Evolutionary conservation across 2,888 invertebrate genomes (phyloP), one percentile per base, ranked within the genome.

Genomic region (Lithophane socia): DNA sequence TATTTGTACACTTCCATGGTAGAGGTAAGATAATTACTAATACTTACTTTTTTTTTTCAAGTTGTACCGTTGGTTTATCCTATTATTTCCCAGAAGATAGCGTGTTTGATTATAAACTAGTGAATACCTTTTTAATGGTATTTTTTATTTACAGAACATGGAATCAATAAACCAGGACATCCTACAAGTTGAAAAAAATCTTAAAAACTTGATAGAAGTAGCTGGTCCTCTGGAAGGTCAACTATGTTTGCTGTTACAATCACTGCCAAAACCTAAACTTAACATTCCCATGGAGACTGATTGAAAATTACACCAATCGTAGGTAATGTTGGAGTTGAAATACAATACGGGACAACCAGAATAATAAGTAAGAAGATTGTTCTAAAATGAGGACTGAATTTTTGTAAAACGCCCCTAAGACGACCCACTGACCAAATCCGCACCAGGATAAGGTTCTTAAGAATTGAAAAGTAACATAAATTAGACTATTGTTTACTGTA

Each of bases 141-240:
- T 56, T 9, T 54, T 58, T 64, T 82, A 52, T 84, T 91, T 92
- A 77, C 92, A 97, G 97, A 94, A 92, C 64, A 94, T 97, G 94
- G 93, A 96, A 87, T 88, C 91, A 49, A 95, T 97, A 64, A 96
- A 96, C 86, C 95, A 96, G 87, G 95, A 95, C 80, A 87, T 96
- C 49, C 80, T 95, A n/a, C 90, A 93, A 85, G 89, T 97, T 60
- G 96, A 96, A 86, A 94, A 92, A 63, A 96, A 96, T 86, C 86
- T 96, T 78, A 94, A 91, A 64, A 92, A 91, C 73, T 90, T 96
- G 73, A 88, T 93, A 2, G 84, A 91, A 37, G 88, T 93, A 75
- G 91, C 95, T 10, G 96, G 96, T 13, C 95, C 95, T 5, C 79
- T 96, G 49, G 96, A 96, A 81, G 91, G 90, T 49, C 95, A 96